These are phyloP conservation scores for Zaprionus tsacasi DNA, from an alignment of 1,140 invertebrate species.

Conservation along the genomic window DNA sequence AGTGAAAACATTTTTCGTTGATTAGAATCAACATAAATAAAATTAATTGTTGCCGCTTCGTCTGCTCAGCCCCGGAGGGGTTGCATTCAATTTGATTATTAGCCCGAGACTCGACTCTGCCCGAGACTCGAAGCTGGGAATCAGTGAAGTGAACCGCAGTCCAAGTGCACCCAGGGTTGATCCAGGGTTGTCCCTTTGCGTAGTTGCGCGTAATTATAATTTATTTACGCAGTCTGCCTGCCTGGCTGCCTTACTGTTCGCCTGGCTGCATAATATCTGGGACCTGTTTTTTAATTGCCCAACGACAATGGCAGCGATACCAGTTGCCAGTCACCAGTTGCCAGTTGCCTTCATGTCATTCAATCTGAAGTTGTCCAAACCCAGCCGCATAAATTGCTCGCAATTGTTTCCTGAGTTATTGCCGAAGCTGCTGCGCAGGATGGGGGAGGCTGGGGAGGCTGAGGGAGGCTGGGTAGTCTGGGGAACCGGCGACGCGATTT, in stretches of 20 bases:
- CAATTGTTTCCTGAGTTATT: slow-evolving; percentile 72
- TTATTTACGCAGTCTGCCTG: slow-evolving; percentile 58
- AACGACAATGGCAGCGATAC: slow-evolving; percentile 26
- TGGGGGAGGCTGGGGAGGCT: too few species aligned
- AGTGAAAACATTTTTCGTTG: slow-evolving; percentile 53
- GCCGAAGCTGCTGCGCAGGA: slow-evolving; percentile 23
- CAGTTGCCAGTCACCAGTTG: background rate
- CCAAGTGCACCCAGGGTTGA: slow-evolving; percentile 42
- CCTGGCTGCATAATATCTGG: slow-evolving; percentile 40
- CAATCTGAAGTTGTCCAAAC: slow-evolving; percentile 24
- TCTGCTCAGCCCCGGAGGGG: slow-evolving; percentile 37
- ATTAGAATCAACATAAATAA: slow-evolving; percentile 83
- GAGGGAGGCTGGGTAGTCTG: background rate
- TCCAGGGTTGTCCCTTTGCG: slow-evolving; percentile 35
- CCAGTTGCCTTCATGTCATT: slow-evolving; percentile 37
- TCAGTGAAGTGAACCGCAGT: slow-evolving; percentile 48
- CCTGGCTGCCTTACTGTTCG: slow-evolving; percentile 21
- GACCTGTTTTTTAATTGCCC: slow-evolving; percentile 65
- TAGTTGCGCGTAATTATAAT: slow-evolving; percentile 53
- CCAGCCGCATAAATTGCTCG: slow-evolving; percentile 59
- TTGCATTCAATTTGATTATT: slow-evolving; percentile 83
- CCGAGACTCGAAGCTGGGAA: background rate
- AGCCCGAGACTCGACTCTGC: slow-evolving; percentile 43
- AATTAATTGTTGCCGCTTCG: slow-evolving; percentile 77
- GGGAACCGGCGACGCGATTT: slow-evolving; percentile 45